Evolutionary conservation across 2,888 invertebrate genomes (phyloP), one percentile per base, ranked within the genome.

Genomic region (Podotricha telesiphe): DNA sequence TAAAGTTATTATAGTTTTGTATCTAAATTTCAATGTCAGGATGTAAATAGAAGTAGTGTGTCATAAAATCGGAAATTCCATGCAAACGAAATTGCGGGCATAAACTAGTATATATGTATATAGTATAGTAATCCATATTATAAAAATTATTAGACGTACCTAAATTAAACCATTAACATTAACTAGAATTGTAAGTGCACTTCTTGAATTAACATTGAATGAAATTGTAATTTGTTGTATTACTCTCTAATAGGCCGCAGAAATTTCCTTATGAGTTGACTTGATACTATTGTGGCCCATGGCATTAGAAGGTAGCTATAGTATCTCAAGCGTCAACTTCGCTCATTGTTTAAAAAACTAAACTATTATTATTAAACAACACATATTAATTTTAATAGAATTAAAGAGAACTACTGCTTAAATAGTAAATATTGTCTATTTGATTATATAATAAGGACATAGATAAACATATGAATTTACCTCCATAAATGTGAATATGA

Each of bases 141-240:
- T 86, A 17, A 34, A 85, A 88, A 85, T 82, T 84, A 88, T 88
- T 86, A 85, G 83, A 82, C 84, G 85, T 86, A 84, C 85, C 86
- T 85, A 83, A 87, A 86, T 85, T 85, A 82, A 84, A 78, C 82
- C 83, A 87, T 88, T 86, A 86, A 82, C 82, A 84, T 85, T 77
- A 78, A 77, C 79, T 77, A 80, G 79, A 82, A 80, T 76, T 78
- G 75, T 75, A 80, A 77, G 70, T 81, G 78, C 75, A 79, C 83
- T 82, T 76, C 77, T 77, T 76, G 76, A 82, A 90, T 91, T 91
- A 88, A 88, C 89, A 90, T 91, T 89, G 87, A 91, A 91, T 91
- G 89, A 88, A 89, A 87, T 86, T 87, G 88, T 89, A 87, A 90
- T 90, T 90, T 88, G 88, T 86, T 86, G 79, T 80, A 80, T 84